Percentiles rank a stretch among this genome's conserved stretches.
These are phyloP conservation scores for Aramus guarauna DNA, from an alignment of 2,113 vertebrate genomes.

Conservation along the genomic window DNA sequence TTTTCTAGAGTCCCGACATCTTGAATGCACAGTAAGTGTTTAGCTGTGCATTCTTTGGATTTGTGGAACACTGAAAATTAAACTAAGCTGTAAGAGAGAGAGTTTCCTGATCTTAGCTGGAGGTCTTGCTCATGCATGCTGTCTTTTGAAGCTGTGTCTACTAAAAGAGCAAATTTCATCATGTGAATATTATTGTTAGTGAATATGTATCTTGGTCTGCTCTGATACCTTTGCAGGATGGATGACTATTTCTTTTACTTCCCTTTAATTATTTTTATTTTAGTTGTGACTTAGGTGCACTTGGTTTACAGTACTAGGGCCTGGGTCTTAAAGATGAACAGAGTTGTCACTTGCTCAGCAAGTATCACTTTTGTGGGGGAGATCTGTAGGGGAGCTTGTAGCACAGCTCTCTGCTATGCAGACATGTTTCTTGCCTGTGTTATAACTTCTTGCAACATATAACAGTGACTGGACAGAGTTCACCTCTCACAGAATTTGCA, in stretches of 20 bases:
- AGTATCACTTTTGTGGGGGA: not conserved
- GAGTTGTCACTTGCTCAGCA: not conserved
- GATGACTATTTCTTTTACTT: not conserved
- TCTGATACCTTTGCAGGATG: not conserved
- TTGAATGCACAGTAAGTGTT: not conserved
- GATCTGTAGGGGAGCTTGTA: not conserved
- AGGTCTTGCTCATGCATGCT: not conserved
- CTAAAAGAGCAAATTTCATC: not conserved
- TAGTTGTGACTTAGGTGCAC: not conserved
- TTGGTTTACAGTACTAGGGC: not conserved
- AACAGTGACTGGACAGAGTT: not conserved
- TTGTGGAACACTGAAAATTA: not conserved
- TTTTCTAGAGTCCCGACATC: not conserved
- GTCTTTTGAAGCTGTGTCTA: not conserved
- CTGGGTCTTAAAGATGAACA: not conserved
- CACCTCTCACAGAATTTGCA: slow-evolving; percentile 2
- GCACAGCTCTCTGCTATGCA: not conserved
- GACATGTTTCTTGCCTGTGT: not conserved
- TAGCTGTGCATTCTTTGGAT: not conserved
- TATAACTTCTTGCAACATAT: not conserved
- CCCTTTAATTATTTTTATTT: not conserved
- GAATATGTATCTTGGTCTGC: not conserved
- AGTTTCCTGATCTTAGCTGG: not conserved
- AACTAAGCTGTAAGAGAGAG: not conserved
- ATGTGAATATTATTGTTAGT: not conserved